These are phyloP conservation scores for Pteruthius melanotis DNA, from an alignment of 2,113 vertebrate species.

Conservation along the genomic window DNA sequence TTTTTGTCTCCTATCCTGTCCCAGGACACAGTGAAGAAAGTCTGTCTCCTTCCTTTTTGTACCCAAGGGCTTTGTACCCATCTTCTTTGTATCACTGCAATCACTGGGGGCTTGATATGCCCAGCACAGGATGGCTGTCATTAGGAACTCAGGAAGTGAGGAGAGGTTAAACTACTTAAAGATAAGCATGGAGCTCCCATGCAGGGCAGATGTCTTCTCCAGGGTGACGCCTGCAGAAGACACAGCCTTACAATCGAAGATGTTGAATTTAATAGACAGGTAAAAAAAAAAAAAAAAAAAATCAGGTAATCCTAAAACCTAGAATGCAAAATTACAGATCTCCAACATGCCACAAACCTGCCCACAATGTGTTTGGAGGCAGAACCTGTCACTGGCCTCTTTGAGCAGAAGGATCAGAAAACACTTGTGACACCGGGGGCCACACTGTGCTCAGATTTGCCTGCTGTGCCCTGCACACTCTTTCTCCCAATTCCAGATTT, in stretches of 20 bases:
- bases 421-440: background rate
- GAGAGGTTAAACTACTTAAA: background rate
- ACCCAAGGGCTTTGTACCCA: background rate
- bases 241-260: background rate
- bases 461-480: background rate
- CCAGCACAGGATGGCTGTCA: background rate
- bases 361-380: accelerated
- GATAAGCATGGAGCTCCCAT: background rate
- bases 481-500: background rate
- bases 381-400: background rate
- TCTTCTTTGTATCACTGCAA: background rate
- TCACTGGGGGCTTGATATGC: background rate
- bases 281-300: background rate
- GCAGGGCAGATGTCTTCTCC: background rate
- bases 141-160: background rate
- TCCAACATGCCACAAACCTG: background rate
- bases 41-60: background rate
- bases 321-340: background rate
- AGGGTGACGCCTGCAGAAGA: background rate
- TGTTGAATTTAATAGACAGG: background rate
- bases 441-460: background rate
- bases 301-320: background rate
- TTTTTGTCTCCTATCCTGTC: background rate
- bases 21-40: background rate
- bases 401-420: background rate